These are phyloP conservation scores for Lampris megalopsis DNA, from an alignment of 2,113 vertebrate species.

Conservation along the genomic window DNA sequence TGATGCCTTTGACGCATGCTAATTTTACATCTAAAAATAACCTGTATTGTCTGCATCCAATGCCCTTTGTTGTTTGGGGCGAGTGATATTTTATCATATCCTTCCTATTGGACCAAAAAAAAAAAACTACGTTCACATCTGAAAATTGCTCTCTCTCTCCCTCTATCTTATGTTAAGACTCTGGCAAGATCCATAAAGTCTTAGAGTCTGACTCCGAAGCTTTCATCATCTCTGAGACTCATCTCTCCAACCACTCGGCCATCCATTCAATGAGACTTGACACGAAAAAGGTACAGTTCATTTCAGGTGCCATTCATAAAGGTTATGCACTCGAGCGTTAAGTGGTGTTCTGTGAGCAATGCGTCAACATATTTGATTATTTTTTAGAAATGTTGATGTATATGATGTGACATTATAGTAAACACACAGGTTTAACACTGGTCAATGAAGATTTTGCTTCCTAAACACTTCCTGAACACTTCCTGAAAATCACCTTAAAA, in stretches of 20 bases:
- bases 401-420: not conserved
- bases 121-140: no score
- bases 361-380: not conserved
- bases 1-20: not conserved
- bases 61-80: not conserved
- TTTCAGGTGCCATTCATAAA: slow-evolving; percentile 2
- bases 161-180: slow-evolving; percentile 51
- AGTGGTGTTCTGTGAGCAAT: not conserved
- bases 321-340: not conserved
- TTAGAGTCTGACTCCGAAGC: slow-evolving; percentile 71
- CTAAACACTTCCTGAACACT: no score
- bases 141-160: no score
- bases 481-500: no score
- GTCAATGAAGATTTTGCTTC: no score
- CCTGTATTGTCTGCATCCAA: not conserved
- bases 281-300: slow-evolving; percentile 68
- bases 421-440: not conserved
- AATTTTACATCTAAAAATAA: not conserved
- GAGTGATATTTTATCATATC: no score
- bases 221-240: slow-evolving; percentile 81
- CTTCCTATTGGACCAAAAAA: no score
- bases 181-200: slow-evolving; percentile 79
- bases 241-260: slow-evolving; percentile 51
- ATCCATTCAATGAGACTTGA: slow-evolving; percentile 79
- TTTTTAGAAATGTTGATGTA: not conserved